phyloP scores from a whole-genome alignment of 2,888 invertebrate genomes.

The Ectemnius lituratus region DNA sequence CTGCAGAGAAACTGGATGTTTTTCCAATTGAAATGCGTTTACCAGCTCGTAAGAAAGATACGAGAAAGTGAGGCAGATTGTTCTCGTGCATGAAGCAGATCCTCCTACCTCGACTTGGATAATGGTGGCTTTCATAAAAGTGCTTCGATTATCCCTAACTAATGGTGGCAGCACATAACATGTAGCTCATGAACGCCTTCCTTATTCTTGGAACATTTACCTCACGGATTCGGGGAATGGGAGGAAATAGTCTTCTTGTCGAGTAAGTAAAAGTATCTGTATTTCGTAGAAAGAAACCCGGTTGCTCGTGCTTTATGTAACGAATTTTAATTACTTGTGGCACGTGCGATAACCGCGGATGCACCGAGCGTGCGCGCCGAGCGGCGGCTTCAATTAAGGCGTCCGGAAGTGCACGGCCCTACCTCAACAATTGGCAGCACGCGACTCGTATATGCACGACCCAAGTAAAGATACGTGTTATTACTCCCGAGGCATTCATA shows the following conservation, averaged over 20 bases:
- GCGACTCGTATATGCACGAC: conserved; percentile 19
- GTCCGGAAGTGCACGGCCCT: conserved; percentile 42
- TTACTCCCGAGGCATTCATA: too few relatives aligned
- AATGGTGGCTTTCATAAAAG: too few relatives aligned
- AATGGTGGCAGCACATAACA: too few relatives aligned
- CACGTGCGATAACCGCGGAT: conserved; percentile 40
- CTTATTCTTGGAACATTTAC: background rate
- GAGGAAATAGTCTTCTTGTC: background rate
- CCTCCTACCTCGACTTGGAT: too few relatives aligned
- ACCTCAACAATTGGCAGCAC: conserved; percentile 8
- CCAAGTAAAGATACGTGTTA: too few relatives aligned
- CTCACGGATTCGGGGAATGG: background rate
- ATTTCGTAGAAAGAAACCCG: conserved; percentile 32
- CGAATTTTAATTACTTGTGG: conserved; percentile 31
- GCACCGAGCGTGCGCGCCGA: conserved; percentile 18
- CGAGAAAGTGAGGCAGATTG: too few relatives aligned
- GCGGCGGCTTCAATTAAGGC: conserved; percentile 42
- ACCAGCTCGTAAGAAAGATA: too few relatives aligned
- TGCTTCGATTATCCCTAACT: too few relatives aligned
- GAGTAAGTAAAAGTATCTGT: background rate
- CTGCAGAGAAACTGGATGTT: background rate
- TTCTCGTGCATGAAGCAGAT: too few relatives aligned
- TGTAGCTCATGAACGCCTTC: background rate
- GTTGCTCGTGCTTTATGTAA: conserved; percentile 49
- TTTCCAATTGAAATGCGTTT: background rate